These are phyloP conservation scores for Rotaria magnacalcarata DNA, from an alignment of 2,888 invertebrate genomes.

Conservation along the genomic window DNA sequence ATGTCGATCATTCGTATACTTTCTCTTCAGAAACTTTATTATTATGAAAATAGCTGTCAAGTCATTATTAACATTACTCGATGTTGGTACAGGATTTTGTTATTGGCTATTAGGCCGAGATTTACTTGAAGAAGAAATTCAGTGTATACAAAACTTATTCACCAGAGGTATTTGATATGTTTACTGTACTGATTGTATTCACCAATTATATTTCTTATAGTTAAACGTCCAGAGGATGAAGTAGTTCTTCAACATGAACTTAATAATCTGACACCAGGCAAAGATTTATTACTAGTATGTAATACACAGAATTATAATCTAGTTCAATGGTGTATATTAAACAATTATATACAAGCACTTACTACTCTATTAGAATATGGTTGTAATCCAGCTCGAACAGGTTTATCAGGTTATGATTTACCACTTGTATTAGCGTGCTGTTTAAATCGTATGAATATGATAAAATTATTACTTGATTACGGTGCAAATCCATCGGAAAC, in stretches of 20 bases:
- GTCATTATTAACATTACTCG: constrained; percentile 25
- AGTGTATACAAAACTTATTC: background rate
- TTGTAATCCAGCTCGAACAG: constrained; percentile 18
- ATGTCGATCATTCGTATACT: background rate
- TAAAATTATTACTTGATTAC: background rate
- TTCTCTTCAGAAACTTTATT: background rate
- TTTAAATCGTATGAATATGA: background rate
- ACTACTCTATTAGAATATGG: background rate
- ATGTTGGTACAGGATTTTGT: constrained; percentile 10
- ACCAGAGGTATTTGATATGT: background rate
- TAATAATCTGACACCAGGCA: background rate
- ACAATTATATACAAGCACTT: background rate
- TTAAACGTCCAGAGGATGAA: background rate
- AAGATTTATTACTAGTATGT: constrained; percentile 35
- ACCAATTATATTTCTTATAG: background rate
- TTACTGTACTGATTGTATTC: background rate
- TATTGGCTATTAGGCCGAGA: constrained; percentile 32
- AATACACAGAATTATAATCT: background rate
- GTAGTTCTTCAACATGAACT: background rate
- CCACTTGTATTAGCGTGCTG: constrained; percentile 20
- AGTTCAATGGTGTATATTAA: constrained; percentile 33
- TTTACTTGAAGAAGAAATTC: constrained; percentile 1
- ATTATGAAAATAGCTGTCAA: background rate
- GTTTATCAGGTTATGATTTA: background rate
- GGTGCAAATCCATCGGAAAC: constrained; percentile 6